phyloP scores from a whole-genome alignment of 2,113 vertebrate genomes.

The Plecturocebus donacophilus region DNA sequence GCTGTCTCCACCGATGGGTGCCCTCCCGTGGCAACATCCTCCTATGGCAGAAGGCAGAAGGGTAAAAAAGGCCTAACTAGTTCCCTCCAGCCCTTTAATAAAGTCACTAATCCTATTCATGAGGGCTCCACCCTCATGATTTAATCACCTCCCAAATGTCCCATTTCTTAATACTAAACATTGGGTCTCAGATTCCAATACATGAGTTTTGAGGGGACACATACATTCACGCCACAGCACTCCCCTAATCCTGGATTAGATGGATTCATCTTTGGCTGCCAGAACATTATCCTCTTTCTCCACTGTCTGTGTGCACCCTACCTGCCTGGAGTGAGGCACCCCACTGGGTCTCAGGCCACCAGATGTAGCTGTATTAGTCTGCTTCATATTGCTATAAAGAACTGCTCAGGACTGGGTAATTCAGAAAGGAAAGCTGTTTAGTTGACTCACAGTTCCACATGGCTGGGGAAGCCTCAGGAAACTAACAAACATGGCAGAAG shows the following conservation, averaged over 20 bases:
- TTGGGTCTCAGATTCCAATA: background rate
- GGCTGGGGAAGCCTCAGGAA: no score
- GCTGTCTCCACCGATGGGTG: fast-evolving
- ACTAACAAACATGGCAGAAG: no score
- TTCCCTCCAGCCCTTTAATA: background rate
- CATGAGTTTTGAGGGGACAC: background rate
- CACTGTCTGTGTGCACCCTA: background rate
- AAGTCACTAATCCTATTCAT: background rate
- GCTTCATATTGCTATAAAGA: no score
- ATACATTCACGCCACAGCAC: background rate
- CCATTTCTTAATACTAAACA: background rate
- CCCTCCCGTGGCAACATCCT: no score
- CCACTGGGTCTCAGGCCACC: background rate
- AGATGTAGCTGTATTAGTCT: background rate
- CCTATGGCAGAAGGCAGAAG: background rate
- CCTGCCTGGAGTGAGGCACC: background rate
- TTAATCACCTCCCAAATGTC: background rate
- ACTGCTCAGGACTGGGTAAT: no score
- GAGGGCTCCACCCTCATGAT: background rate
- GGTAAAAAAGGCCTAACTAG: background rate
- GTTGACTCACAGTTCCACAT: no score
- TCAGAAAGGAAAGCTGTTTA: no score
- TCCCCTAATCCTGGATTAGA: background rate
- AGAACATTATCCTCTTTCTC: background rate
- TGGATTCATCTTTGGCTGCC: background rate